Conservation (phyloP, 1,140 invertebrate genomes). For the Nephotettix cincticeps region DNA sequence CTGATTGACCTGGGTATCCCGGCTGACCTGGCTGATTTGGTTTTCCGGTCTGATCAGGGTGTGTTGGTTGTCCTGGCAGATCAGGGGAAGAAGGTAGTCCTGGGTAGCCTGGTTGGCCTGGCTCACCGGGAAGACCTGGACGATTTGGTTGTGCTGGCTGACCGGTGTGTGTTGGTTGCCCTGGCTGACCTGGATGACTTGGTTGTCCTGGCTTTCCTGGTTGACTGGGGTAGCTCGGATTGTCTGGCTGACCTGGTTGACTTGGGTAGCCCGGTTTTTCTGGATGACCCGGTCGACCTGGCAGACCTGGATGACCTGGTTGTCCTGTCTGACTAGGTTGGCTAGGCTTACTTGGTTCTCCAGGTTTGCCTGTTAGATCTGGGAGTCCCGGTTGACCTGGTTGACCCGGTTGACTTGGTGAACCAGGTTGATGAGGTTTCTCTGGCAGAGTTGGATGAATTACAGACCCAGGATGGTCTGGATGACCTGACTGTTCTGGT, state of each 20-base stretch:
- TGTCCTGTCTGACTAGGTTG: slow-evolving; percentile 33
- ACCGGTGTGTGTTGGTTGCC: slow-evolving; percentile 37
- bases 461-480: slow-evolving; percentile 31
- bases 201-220: slow-evolving; percentile 35
- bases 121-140: slow-evolving; percentile 41
- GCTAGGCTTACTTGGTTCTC: slow-evolving; percentile 27
- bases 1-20: slow-evolving; percentile 36
- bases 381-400: slow-evolving; percentile 33
- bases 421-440: slow-evolving; percentile 29
- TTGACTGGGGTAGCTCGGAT: slow-evolving; percentile 36
- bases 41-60: slow-evolving; percentile 25
- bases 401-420: slow-evolving; percentile 29
- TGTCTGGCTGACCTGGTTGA: slow-evolving; percentile 34
- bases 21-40: slow-evolving; percentile 32
- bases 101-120: slow-evolving; percentile 40
- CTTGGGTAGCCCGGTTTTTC: slow-evolving; percentile 39
- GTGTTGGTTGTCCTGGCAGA: slow-evolving; percentile 21
- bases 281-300: slow-evolving; percentile 37
- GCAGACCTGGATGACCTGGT: slow-evolving; percentile 36
- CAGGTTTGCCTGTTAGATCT: slow-evolving; percentile 30
- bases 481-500: slow-evolving; percentile 23
- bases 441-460: slow-evolving; percentile 32
- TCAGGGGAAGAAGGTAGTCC: slow-evolving; percentile 35
- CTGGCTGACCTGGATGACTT: slow-evolving; percentile 33
- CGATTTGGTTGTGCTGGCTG: slow-evolving; percentile 38